Base-by-base conservation (phyloP, 2,888 invertebrate genomes). In the Acrobasis consociella region DNA sequence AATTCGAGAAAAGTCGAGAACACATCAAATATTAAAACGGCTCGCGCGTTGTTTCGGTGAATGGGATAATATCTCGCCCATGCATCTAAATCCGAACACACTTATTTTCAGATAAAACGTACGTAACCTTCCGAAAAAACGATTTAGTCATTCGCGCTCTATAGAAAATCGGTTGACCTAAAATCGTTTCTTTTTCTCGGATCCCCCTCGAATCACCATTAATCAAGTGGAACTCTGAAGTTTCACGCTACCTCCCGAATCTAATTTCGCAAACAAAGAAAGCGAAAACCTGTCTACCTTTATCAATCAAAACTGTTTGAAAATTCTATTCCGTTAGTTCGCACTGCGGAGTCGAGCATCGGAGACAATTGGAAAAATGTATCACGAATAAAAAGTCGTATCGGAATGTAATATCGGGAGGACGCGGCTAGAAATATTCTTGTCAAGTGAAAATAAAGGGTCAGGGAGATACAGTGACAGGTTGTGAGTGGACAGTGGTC, bases 271-370 rank as follows among this genome's bases (percentile, higher is more conserved):
- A 90, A 91, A 91, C 90, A 91, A 91, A 90, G 88, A 90, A 91
- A 89, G 83, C 86, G 87, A 86, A 90, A 90, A 86, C 85, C 87
- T 85, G 89, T 91, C 91, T 90, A 91, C 91, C 90, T 90, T 89
- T 91, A 91, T 91, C 92, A 91, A 91, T 92, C 90, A 91, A 90
- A 92, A 91, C 86, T 87, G 87, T 88, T 89, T 86, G 88, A 88
- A 91, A 92, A 88, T 89, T 91, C 83, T 87, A 89, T 91, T 88
- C 86, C 81, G 87, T 87, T 88, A 89, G 88, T 90, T 89, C 85
- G 81, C 83, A 83, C 80, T 80, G 82, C 74, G 81, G 79, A 82
- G 78, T 82, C 83, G 82, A 82, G 84, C 85, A 81, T 72, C 77
- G 83, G 83, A 86, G 87, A 89, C 89, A 89, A 90, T 89, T 88